A percentile compares a stretch with the other conserved stretches of the same genome.
Conservation (phyloP, 2,113 vertebrate genomes). For the Echinops telfairi region DNA sequence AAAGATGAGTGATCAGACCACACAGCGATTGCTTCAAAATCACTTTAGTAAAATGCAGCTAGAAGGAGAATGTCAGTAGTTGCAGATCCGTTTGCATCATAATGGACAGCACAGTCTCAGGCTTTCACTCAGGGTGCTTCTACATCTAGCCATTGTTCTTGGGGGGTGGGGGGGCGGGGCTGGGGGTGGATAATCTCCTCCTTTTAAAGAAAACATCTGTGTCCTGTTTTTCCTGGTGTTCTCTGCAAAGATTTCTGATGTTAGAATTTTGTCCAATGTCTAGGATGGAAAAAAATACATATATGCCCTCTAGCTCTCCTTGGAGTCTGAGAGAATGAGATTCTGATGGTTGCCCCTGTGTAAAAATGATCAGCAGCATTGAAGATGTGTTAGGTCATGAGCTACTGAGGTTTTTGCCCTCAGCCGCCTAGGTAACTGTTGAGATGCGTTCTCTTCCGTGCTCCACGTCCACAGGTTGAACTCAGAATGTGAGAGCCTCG, state of each 20-base stretch:
- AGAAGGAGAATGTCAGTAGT: constrained; percentile 24
- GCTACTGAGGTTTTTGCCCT: too few relatives aligned
- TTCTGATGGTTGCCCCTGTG: background rate
- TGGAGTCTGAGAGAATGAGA: background rate
- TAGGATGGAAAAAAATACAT: background rate
- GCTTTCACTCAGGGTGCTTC: constrained; percentile 30
- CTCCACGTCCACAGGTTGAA: background rate
- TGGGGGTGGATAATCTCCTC: background rate
- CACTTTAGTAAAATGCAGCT: constrained; percentile 67
- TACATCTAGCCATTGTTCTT: background rate
- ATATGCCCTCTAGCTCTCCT: background rate
- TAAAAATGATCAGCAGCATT: background rate
- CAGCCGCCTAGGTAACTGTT: background rate
- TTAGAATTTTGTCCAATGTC: constrained; percentile 50
- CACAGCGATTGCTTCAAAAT: constrained; percentile 58
- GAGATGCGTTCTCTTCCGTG: background rate
- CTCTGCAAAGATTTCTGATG: constrained; percentile 5
- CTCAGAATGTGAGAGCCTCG: background rate
- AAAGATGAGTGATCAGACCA: constrained; percentile 72
- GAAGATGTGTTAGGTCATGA: background rate
- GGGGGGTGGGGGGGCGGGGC: too few relatives aligned
- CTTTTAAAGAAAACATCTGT: constrained; percentile 62
- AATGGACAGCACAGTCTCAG: constrained; percentile 42
- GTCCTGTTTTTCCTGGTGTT: background rate
- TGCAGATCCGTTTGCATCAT: constrained; percentile 47